These are phyloP conservation scores for Volucella inanis DNA, from an alignment of 2,888 invertebrate genomes.

Conservation along the genomic window DNA sequence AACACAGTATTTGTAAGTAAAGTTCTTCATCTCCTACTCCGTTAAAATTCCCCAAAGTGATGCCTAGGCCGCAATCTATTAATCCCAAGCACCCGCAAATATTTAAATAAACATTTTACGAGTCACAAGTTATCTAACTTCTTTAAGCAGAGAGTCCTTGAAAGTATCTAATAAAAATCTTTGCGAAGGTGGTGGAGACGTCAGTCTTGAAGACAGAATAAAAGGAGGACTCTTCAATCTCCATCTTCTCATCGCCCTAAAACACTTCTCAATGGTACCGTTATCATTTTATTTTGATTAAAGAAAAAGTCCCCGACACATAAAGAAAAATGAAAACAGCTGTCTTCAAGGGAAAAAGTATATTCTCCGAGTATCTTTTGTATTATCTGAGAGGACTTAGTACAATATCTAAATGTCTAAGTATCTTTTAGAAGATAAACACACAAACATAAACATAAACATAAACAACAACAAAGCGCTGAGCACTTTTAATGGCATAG, in stretches of 20 bases:
- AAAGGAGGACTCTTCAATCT: background rate
- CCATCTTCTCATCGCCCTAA: background rate
- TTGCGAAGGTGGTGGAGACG: no score
- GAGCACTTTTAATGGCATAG: constrained; percentile 36
- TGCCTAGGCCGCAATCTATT: constrained; percentile 46
- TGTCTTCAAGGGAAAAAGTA: constrained; percentile 25
- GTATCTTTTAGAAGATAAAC: background rate
- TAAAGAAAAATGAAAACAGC: constrained; percentile 29
- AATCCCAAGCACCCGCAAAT: constrained; percentile 46
- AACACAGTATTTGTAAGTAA: background rate
- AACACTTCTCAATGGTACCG: constrained; percentile 27
- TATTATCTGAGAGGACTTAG: no score
- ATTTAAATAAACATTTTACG: constrained; percentile 70
- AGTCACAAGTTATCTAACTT: constrained; percentile 44
- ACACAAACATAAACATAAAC: background rate
- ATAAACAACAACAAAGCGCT: no score
- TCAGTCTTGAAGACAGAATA: no score
- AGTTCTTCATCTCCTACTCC: no score
- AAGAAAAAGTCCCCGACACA: constrained; percentile 29
- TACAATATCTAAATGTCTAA: constrained; percentile 2
- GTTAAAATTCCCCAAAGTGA: background rate
- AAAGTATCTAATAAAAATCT: constrained; percentile 50
- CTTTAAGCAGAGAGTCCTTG: constrained; percentile 31
- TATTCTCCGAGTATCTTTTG: background rate
- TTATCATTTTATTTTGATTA: constrained; percentile 71